These are phyloP conservation scores for Limulus polyphemus DNA, from an alignment of 2,888 invertebrate genomes.

Conservation along the genomic window DNA sequence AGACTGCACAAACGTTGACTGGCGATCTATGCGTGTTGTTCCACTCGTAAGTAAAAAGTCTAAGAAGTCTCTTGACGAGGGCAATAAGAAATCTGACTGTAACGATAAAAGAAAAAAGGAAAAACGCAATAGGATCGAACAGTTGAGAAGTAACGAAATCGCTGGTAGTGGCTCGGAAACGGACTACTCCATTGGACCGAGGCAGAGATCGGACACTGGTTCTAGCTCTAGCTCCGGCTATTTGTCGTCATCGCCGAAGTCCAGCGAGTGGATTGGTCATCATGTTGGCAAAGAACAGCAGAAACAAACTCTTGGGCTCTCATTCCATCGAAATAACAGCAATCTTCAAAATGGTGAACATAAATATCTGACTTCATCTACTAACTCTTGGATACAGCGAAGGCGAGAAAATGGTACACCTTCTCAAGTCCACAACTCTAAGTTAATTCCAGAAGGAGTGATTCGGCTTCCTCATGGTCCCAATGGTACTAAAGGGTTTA, in stretches of 20 bases:
- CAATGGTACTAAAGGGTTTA: slow-evolving; percentile 76
- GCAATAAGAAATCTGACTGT: slow-evolving; percentile 24
- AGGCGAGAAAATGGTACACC: slow-evolving; percentile 8
- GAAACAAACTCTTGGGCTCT: not conserved
- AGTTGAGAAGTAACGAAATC: slow-evolving; percentile 18
- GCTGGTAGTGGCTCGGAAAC: not conserved
- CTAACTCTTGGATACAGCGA: slow-evolving; percentile 1
- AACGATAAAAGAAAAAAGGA: slow-evolving; percentile 31
- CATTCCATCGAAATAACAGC: not conserved
- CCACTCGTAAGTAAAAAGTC: no score
- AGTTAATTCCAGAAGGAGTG: slow-evolving; percentile 52
- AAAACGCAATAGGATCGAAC: slow-evolving; percentile 22
- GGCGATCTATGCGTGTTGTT: slow-evolving; percentile 11
- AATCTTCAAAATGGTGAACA: not conserved
- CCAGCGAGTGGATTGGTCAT: not conserved
- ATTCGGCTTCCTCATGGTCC: slow-evolving; percentile 76
- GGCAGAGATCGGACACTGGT: no score
- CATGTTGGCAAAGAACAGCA: not conserved
- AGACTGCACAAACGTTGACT: slow-evolving; percentile 28
- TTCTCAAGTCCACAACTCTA: slow-evolving; percentile 2
- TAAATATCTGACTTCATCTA: not conserved
- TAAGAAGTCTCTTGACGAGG: slow-evolving; percentile 24
- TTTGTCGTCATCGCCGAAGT: not conserved
- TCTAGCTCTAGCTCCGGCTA: not conserved
- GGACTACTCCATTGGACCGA: not conserved